These are phyloP conservation scores for Plestiodon gilberti DNA, from an alignment of 2,113 vertebrate species.

Conservation along the genomic window DNA sequence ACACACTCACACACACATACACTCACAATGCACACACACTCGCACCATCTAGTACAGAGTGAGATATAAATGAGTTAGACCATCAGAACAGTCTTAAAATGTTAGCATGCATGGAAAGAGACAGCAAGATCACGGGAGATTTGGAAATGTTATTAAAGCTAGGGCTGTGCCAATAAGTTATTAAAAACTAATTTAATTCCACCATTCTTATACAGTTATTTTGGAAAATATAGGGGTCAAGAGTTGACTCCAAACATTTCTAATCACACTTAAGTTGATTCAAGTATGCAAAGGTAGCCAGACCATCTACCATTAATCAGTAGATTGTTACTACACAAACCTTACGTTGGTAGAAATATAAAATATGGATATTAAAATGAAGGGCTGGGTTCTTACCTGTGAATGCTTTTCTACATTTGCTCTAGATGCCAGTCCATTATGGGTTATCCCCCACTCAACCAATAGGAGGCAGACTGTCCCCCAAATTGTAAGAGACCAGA, in stretches of 20 bases:
- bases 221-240: slow-evolving; percentile 43
- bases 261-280: slow-evolving; percentile 3
- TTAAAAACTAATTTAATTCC: slow-evolving; percentile 56
- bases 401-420: not conserved
- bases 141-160: slow-evolving; percentile 82
- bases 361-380: not conserved
- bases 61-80: slow-evolving; percentile 77
- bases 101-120: slow-evolving; percentile 79
- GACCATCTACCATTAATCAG: not conserved
- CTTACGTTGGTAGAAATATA: not conserved
- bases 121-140: slow-evolving; percentile 70
- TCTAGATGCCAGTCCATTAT: not conserved
- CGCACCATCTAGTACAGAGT: slow-evolving; percentile 69
- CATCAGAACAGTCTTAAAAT: slow-evolving; percentile 75
- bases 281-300: not conserved
- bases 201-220: slow-evolving; percentile 34
- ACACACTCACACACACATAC: not conserved
- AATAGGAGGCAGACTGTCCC: not conserved
- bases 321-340: not conserved
- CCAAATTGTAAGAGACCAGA: not conserved
- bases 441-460: not conserved
- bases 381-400: not conserved
- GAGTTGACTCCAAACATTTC: slow-evolving; percentile 21
- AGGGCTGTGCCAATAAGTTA: slow-evolving; percentile 83
- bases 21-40: slow-evolving; percentile 31